These are phyloP conservation scores for Lonchura striata DNA, from an alignment of 2,113 vertebrate species.

Conservation along the genomic window DNA sequence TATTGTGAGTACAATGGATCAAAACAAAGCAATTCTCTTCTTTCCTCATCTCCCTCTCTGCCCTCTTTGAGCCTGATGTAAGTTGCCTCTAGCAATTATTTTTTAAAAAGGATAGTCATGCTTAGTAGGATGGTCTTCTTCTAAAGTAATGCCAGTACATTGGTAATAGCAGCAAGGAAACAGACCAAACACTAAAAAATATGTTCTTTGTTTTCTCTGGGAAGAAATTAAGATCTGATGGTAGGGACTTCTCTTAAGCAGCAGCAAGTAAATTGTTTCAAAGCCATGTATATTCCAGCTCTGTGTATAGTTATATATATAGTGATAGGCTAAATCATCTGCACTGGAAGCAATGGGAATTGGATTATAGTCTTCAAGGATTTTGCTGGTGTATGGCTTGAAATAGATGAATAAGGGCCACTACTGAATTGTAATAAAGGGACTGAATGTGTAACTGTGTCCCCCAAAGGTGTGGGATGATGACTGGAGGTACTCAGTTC, in stretches of 20 bases:
- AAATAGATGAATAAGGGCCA: neutral
- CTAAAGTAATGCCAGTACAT: constrained; percentile 36
- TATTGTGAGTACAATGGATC: neutral
- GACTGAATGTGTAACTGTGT: neutral
- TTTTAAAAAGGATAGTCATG: constrained; percentile 22
- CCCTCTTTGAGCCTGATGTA: neutral
- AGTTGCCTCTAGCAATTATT: neutral
- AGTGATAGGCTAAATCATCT: neutral
- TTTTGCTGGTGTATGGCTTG: neutral
- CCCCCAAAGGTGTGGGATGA: neutral
- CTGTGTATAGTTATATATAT: neutral
- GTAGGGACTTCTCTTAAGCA: neutral
- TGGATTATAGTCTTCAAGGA: neutral
- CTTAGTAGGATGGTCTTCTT: neutral
- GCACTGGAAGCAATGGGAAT: neutral
- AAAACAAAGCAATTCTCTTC: constrained; percentile 38
- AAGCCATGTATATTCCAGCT: neutral
- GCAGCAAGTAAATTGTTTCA: constrained; percentile 5
- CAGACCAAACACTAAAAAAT: neutral
- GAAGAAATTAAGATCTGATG: constrained; percentile 37
- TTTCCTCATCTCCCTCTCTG: neutral
- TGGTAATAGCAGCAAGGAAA: constrained; percentile 26
- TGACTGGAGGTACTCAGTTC: neutral
- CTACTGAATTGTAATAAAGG: neutral
- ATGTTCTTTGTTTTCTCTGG: neutral